Evolutionary conservation across 1,140 invertebrate species (phyloP).

Genomic region (Neodiprion lecontei): DNA sequence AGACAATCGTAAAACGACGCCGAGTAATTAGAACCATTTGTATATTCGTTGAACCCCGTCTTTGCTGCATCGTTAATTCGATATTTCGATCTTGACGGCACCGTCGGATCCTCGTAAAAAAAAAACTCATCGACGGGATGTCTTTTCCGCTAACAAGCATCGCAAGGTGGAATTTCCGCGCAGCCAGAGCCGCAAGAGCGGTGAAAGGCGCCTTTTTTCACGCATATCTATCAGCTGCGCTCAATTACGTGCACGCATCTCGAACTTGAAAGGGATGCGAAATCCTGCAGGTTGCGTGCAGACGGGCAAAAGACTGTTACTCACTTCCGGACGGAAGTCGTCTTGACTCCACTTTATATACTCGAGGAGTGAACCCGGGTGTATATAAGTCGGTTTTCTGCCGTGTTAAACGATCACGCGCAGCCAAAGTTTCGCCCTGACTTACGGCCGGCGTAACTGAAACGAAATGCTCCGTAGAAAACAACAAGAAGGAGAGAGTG

Average conservation of each 20-base stretch:
- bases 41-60: neutral
- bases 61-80: neutral
- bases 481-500: neutral
- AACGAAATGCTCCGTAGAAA: neutral
- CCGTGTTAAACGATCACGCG: constrained; percentile 1
- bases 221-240: neutral
- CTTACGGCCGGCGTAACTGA: constrained; percentile 3
- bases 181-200: too few relatives aligned
- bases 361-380: neutral
- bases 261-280: neutral
- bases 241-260: too few relatives aligned
- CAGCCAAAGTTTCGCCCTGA: constrained; percentile 4
- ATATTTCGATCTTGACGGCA: neutral
- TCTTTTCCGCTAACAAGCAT: too few relatives aligned
- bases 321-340: neutral
- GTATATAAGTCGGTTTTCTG: neutral
- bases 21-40: neutral
- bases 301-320: neutral
- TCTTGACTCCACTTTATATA: neutral
- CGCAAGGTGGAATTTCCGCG: too few relatives aligned
- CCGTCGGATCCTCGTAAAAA: too few relatives aligned
- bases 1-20: neutral
- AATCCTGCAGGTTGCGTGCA: neutral
- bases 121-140: too few relatives aligned
- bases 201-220: neutral